Percentiles rank a stretch among this genome's conserved stretches.
phyloP scores from a whole-genome alignment of 2,113 vertebrate genomes.

The Corydoras sp. region DNA sequence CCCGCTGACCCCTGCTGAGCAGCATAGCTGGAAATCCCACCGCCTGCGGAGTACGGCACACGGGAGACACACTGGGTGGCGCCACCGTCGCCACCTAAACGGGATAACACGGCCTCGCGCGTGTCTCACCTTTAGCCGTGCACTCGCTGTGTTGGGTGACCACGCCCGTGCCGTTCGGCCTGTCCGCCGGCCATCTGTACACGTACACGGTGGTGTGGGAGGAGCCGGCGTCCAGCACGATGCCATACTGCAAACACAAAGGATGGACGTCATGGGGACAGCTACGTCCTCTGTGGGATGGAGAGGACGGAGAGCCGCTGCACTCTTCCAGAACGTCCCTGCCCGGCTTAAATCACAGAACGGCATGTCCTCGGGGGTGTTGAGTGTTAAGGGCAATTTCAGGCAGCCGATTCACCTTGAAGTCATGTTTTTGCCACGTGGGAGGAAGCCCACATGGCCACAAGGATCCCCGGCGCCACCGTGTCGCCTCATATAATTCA shows the following conservation, averaged over 20 bases:
- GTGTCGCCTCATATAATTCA: too few species aligned
- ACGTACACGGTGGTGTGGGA: conserved; percentile 79
- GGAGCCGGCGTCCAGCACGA: conserved; percentile 83
- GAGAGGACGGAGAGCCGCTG: neutral
- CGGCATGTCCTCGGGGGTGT: too few species aligned
- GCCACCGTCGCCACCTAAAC: neutral
- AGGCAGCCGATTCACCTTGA: too few species aligned
- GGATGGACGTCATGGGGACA: too few species aligned
- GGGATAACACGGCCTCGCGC: neutral
- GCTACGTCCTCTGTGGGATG: too few species aligned
- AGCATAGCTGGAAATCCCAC: conserved; percentile 67
- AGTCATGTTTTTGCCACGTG: too few species aligned
- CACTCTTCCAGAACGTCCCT: neutral
- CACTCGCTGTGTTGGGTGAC: conserved; percentile 77
- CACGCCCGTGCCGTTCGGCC: conserved; percentile 77
- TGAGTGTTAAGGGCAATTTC: too few species aligned
- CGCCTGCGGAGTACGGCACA: conserved; percentile 42
- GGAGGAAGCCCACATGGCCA: too few species aligned
- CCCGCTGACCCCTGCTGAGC: conserved; percentile 54
- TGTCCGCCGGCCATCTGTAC: conserved; percentile 77
- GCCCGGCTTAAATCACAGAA: neutral
- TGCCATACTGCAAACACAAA: conserved; percentile 68
- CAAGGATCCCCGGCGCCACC: too few species aligned
- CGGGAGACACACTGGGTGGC: neutral
- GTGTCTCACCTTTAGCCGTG: conserved; percentile 61